Conservation (phyloP, 1,140 invertebrate species). For the Paralvinella palmiformis region DNA sequence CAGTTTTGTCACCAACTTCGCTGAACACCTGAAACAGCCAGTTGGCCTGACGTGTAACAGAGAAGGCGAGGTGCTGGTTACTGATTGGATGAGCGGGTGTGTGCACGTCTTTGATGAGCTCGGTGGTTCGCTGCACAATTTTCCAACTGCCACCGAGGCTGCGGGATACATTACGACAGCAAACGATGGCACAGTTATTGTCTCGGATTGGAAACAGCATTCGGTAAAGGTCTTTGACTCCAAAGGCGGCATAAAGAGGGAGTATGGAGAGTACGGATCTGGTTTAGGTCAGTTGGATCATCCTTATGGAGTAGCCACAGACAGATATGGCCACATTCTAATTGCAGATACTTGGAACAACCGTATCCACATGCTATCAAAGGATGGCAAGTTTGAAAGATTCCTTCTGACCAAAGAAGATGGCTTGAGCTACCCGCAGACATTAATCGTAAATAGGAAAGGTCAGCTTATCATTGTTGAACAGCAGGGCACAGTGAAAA, state of each 20-base stretch:
- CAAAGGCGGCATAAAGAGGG: constrained; percentile 10
- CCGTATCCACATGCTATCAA: constrained; percentile 29
- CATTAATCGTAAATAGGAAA: constrained; percentile 20
- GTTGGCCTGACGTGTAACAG: constrained; percentile 13
- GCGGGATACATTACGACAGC: constrained; percentile 15
- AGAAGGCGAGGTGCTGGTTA: constrained; percentile 18
- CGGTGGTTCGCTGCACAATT: constrained; percentile 2
- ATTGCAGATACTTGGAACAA: constrained; percentile 36
- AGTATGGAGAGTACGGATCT: constrained; percentile 12
- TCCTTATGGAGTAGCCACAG: constrained; percentile 26
- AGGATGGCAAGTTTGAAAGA: constrained; percentile 26
- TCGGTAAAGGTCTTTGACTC: constrained; percentile 16
- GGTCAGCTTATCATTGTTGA: constrained; percentile 15
- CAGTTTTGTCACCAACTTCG: constrained; percentile 6
- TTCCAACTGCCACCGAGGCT: constrained; percentile 16
- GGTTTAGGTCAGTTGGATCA: constrained; percentile 15
- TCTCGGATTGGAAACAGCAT: constrained; percentile 20
- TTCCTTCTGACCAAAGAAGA: constrained; percentile 25
- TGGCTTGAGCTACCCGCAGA: constrained; percentile 28
- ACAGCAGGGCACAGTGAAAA: constrained; percentile 19
- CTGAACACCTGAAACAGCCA: constrained; percentile 15
- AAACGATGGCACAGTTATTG: not conserved
- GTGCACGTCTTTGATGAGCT: constrained; percentile 13
- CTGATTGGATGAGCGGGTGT: constrained; percentile 17
- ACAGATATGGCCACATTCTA: constrained; percentile 29